Conservation (phyloP, 1,140 invertebrate genomes). For the Heliconius hewitsoni region DNA sequence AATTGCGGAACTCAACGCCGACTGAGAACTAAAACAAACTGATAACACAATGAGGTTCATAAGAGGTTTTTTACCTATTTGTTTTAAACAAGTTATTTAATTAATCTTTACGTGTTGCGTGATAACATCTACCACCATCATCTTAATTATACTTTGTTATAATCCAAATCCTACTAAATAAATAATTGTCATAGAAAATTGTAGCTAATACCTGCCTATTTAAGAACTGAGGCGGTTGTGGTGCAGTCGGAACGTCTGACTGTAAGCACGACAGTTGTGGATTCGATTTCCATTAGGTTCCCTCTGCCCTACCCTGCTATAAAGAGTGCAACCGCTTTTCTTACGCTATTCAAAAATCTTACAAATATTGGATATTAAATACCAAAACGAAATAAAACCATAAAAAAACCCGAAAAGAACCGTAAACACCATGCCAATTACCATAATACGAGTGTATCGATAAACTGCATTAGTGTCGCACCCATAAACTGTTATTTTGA, state of each 20-base stretch:
- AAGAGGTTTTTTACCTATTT: no score
- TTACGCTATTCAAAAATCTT: no score
- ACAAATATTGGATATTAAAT: background rate
- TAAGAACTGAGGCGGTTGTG: background rate
- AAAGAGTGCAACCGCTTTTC: no score
- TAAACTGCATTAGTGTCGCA: conserved; percentile 66
- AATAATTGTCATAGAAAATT: background rate
- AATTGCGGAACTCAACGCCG: no score
- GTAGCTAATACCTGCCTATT: background rate
- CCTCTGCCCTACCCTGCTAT: no score
- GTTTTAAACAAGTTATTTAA: background rate
- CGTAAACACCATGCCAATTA: conserved; percentile 36
- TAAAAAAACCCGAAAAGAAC: conserved; percentile 23
- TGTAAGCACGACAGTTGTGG: no score
- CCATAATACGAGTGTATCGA: conserved; percentile 49
- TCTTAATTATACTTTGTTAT: no score
- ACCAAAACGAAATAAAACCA: conserved; percentile 27
- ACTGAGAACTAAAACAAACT: no score
- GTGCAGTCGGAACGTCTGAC: no score
- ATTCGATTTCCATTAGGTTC: no score
- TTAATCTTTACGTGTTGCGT: background rate
- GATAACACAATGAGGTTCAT: no score
- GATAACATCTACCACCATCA: background rate
- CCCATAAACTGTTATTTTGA: conserved; percentile 75
- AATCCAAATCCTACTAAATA: background rate